Base-by-base conservation (phyloP, 2,797 vertebrate genomes). In the Peromyscus aztecus region DNA sequence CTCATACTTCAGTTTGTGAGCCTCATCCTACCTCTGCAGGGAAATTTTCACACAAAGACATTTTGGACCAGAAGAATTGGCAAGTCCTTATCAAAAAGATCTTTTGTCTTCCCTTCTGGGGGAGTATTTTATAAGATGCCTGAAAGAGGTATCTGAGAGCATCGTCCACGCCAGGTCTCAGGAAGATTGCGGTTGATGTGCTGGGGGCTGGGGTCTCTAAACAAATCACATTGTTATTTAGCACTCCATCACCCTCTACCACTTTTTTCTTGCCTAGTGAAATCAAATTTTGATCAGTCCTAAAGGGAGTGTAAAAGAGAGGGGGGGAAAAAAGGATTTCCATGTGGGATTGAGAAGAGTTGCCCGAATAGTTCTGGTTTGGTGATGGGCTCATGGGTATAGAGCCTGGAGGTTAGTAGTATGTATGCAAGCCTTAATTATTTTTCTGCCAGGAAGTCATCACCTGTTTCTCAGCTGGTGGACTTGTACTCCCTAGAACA, bases 21-120 rank as follows among this genome's bases (percentile, higher is more conserved):
- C 69, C 89, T 91, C 91, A 89, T 94, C 92, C 81, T 77, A 95
- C 97, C 94, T 95, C 87, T 82, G 95, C 83, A 94, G 94, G 82
- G 69, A 90, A 92, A 23, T 96, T 34, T 0, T 43, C 85, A 94
- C 65, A 40, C 52, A 67, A 94, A 95, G 67, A 55, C 67, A 6
- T 92, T 97, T 46, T 31, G n/a, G 80, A 57, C 90, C 78, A 63
- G 52, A 96, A 96, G 57, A 94, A 96, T 17, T 49, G 77, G 57
- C 83, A 24, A 76, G 57, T 96, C 81, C 94, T 94, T 76, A 76
- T 95, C 89, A 9, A 75, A 91, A 75, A 8, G 65, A 89, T 84
- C 43, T 83, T 86, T 13, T 21, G 57, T 43, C 88, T 91, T 90
- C 46, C 59, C n/a, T 63, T 75, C 81, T 73, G 5, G 52, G 57